These are phyloP conservation scores for Coelinius sp. DNA, from an alignment of 2,888 invertebrate species.

Conservation along the genomic window DNA sequence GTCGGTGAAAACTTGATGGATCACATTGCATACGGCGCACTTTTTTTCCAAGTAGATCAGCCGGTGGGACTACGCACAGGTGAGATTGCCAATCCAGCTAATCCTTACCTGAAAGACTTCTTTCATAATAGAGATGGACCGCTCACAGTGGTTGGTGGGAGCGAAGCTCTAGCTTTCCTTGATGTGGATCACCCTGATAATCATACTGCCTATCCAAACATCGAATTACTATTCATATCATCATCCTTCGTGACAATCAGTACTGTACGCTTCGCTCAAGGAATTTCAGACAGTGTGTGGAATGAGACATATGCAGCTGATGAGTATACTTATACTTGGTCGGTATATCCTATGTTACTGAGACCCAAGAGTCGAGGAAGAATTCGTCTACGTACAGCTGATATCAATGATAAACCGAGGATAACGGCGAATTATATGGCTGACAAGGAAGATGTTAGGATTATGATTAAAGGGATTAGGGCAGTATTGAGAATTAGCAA, in stretches of 20 bases:
- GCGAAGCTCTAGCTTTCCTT: constrained; percentile 75
- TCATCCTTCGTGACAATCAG: constrained; percentile 75
- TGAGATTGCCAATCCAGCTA: constrained; percentile 43
- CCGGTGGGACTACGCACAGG: constrained; percentile 58
- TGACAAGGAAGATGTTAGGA: constrained; percentile 74
- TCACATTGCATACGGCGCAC: constrained; percentile 75
- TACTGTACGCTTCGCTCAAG: constrained; percentile 73
- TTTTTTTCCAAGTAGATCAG: constrained; percentile 73
- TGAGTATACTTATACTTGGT: constrained; percentile 65
- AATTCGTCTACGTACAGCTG: constrained; percentile 74
- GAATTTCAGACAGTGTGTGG: constrained; percentile 75
- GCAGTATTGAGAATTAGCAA: constrained; percentile 72
- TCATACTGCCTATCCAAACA: constrained; percentile 76
- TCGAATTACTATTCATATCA: constrained; percentile 79
- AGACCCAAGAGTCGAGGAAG: constrained; percentile 77
- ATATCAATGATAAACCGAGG: constrained; percentile 76
- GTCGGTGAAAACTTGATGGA: constrained; percentile 79
- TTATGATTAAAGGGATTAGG: constrained; percentile 74
- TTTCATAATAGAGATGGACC: constrained; percentile 70
- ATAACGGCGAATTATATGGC: constrained; percentile 80
- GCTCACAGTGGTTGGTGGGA: constrained; percentile 73
- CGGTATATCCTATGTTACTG: constrained; percentile 73
- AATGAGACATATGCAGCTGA: constrained; percentile 74
- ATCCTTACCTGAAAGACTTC: constrained; percentile 45
- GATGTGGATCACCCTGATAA: constrained; percentile 75